These are phyloP conservation scores for Microtus oregoni DNA, from an alignment of 2,113 vertebrate species.

Conservation along the genomic window DNA sequence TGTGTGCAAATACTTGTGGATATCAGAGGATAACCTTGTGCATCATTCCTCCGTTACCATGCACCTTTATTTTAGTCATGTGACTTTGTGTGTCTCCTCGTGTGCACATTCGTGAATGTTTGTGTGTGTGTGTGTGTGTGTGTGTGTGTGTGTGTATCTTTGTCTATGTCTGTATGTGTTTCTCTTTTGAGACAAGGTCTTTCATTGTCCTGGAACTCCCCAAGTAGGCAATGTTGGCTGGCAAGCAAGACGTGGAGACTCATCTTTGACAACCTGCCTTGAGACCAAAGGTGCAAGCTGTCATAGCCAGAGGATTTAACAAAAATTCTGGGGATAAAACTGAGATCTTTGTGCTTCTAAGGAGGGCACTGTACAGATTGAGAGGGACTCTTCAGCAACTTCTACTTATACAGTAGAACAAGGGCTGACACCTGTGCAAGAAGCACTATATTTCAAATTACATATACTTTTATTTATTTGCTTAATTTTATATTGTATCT, in stretches of 20 bases:
- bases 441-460: background rate
- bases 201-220: background rate
- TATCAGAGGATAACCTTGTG: background rate
- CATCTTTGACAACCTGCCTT: background rate
- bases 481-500: background rate
- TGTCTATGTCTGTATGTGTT: background rate
- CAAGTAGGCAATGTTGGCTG: background rate
- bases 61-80: background rate
- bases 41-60: background rate
- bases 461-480: background rate
- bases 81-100: background rate
- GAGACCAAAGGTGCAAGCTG: background rate
- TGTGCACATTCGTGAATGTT: background rate
- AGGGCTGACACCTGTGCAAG: background rate
- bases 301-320: background rate
- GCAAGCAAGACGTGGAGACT: background rate
- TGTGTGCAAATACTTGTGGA: background rate
- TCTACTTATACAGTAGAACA: background rate
- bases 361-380: background rate
- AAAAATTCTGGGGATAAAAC: background rate
- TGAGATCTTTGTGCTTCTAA: background rate
- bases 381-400: background rate
- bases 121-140: too few relatives aligned
- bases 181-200: background rate
- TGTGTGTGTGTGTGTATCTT: background rate